Evolutionary conservation across 2,888 invertebrate species (phyloP).

Genomic region (Diogma glabrata): DNA sequence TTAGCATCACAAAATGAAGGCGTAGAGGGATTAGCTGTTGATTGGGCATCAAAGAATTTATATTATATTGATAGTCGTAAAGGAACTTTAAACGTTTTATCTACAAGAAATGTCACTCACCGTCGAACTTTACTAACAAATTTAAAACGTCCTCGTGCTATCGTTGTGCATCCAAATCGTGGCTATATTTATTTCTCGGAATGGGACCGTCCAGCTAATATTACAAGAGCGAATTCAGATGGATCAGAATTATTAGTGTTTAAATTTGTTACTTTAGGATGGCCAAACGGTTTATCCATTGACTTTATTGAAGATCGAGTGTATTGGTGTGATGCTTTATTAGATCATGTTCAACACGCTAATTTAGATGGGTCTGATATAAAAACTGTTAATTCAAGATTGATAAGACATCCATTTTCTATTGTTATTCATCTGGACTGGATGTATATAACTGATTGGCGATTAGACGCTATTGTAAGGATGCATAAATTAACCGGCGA

Average conservation of each 20-base stretch:
- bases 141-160: conserved; percentile 85
- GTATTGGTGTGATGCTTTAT: conserved; percentile 94
- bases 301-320: conserved; percentile 79
- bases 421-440: conserved; percentile 82
- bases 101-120: conserved; percentile 74
- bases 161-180: conserved; percentile 92
- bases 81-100: conserved; percentile 86
- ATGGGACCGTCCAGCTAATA: conserved; percentile 94
- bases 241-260: conserved; percentile 80
- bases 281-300: conserved; percentile 95
- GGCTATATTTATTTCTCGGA: conserved; percentile 93
- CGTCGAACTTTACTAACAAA: conserved; percentile 74
- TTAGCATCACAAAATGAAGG: conserved; percentile 94
- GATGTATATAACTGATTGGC: conserved; percentile 97
- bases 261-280: conserved; percentile 81
- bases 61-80: conserved; percentile 92
- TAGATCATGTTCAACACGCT: conserved; percentile 93
- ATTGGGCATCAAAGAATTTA: conserved; percentile 91
- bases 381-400: conserved; percentile 72
- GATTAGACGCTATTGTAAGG: conserved; percentile 85
- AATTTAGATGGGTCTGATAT: conserved; percentile 85
- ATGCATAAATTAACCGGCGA: conserved; percentile 82
- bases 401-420: conserved; percentile 83
- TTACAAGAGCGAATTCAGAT: conserved; percentile 83
- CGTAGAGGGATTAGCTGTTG: conserved; percentile 88